Evolutionary conservation across 2,888 invertebrate genomes (phyloP).

Genomic region (Nemotelus pantherinus): DNA sequence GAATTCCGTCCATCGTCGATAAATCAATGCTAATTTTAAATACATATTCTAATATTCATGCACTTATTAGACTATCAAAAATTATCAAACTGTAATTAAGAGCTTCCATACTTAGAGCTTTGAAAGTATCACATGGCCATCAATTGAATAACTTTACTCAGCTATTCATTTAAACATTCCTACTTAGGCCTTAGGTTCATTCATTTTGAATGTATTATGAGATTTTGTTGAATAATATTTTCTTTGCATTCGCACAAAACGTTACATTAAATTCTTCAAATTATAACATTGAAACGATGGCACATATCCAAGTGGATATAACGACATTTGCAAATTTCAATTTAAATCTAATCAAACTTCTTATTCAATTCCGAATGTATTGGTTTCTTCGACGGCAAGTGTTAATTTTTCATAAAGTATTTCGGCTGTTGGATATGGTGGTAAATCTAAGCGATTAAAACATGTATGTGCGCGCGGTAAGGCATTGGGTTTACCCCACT

Average conservation of each 20-base stretch:
- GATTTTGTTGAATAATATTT: neutral
- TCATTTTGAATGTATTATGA: neutral
- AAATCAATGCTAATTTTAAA: conserved; percentile 6
- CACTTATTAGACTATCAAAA: neutral
- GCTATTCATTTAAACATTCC: neutral
- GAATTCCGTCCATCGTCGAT: neutral
- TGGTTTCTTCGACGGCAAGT: conserved; percentile 94
- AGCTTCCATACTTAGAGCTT: neutral
- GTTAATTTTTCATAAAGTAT: conserved; percentile 91
- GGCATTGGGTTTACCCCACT: conserved; percentile 95
- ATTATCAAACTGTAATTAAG: conserved; percentile 6
- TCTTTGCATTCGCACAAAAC: neutral
- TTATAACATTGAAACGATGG: neutral
- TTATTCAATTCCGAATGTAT: conserved; percentile 94
- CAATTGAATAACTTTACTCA: conserved; percentile 15
- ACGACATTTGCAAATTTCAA: too few relatives aligned
- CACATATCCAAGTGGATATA: too few relatives aligned
- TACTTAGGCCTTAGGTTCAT: neutral
- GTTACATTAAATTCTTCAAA: conserved; percentile 5
- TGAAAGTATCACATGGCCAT: conserved; percentile 36
- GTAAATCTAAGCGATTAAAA: conserved; percentile 95
- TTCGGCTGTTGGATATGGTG: conserved; percentile 93
- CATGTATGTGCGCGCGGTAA: conserved; percentile 96
- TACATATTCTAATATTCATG: neutral
- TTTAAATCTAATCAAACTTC: neutral